A percentile compares a stretch with the other conserved stretches of the same genome.
Evolutionary conservation across 2,113 vertebrate species (phyloP).

Genomic region (Gorsachius goisagi): DNA sequence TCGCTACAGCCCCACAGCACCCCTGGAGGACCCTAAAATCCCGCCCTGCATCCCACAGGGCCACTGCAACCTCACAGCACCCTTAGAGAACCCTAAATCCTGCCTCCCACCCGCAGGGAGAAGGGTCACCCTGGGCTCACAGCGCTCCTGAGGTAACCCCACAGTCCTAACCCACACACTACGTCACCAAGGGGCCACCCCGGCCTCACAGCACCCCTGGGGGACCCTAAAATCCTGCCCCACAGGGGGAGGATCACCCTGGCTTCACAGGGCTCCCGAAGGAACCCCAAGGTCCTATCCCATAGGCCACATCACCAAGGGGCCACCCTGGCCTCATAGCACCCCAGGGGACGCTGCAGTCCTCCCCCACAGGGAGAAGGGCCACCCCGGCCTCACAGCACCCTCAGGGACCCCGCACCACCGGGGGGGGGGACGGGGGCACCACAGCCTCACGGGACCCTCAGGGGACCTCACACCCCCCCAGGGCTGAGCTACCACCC

Average conservation of each 20-base stretch:
- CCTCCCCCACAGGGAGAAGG: not conserved
- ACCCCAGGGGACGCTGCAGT: no score
- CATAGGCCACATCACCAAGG: not conserved
- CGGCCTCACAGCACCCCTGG: not conserved
- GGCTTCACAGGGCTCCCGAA: not conserved
- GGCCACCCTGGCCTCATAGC: not conserved
- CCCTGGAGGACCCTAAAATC: not conserved
- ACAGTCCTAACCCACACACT: not conserved
- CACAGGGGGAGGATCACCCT: not conserved
- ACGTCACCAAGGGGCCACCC: not conserved
- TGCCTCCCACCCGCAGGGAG: accelerated
- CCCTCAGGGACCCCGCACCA: not conserved
- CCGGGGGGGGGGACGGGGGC: not conserved
- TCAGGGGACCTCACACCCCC: no score
- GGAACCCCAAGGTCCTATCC: not conserved
- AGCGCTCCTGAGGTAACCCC: not conserved
- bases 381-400: not conserved
- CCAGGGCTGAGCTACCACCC: not conserved
- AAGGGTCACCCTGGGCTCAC: not conserved
- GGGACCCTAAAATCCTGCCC: not conserved
- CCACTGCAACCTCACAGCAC: not conserved
- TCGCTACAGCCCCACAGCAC: not conserved
- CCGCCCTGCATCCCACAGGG: not conserved
- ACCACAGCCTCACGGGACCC: not conserved
- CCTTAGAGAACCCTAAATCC: not conserved